Evolutionary conservation across 2,888 invertebrate genomes (phyloP), one percentile per base, ranked within the genome.

Genomic region (Cylloceria caligata): DNA sequence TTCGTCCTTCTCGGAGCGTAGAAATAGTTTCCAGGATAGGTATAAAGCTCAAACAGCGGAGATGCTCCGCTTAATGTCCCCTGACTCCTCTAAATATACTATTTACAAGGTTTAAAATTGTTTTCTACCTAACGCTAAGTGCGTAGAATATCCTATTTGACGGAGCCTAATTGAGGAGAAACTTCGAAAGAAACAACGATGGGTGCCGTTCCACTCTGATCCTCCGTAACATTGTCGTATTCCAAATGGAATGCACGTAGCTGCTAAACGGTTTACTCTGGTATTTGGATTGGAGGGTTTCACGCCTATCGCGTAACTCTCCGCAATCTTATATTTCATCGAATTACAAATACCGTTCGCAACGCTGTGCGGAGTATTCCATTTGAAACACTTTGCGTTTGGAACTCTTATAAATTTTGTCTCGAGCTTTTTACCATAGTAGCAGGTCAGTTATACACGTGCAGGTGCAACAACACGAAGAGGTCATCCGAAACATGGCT

Each of bases 11-110:
- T 67, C 36, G 13, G 34, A 65, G 65, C 55, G 62, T 49, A 47
- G 62, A 24, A 72, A 77, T 68, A 73, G 76, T 45, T 45, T 42
- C 34, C 11, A 36, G 24, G 60, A 36, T 52, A 64, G 7, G 55
- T 64, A 49, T 52, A 11, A 60, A 47, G 62, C 21, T 55, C 39
- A n/a, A 79, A 79, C 47, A 27, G 42, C n/a, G 6, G 4, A 62
- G 36, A 62, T 9, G 27, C 34, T 77, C 49, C 30, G 19, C 55
- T 65, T 24, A 65, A 73, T 45, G 47, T 47, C 21, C n/a, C 19
- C 13, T 42, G 47, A 67, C 36, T 16, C 60, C 9, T 9, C 34
- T 60, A 34, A 60, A 60, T 60, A 60, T 19, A 60, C 67, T 39
- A 55, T 55, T 19, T 42, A 65, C 34, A 30, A 9, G 60, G 42